These are phyloP conservation scores for Mesorhabditis spiculigera DNA, from an alignment of 2,888 invertebrate species.

Conservation along the genomic window DNA sequence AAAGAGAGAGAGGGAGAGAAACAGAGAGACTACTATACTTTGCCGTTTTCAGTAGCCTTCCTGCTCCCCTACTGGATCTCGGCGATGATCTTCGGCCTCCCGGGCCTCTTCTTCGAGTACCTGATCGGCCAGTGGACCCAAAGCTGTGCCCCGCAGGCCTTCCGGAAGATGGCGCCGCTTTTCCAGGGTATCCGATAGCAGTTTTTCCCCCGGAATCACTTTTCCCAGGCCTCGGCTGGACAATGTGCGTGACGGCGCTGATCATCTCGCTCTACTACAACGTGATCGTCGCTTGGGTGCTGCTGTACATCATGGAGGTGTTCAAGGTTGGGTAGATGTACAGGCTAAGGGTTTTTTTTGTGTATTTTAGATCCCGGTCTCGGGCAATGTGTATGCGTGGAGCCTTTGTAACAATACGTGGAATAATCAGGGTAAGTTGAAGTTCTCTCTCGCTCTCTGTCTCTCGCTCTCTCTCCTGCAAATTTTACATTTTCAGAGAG, in stretches of 20 bases:
- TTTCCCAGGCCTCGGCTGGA: slow-evolving; percentile 1
- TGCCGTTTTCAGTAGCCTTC: too few relatives aligned
- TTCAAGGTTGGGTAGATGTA: not conserved
- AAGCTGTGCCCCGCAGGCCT: not conserved
- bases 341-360: not conserved
- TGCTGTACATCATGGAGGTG: not conserved
- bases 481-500: not conserved
- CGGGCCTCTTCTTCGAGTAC: too few relatives aligned
- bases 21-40: too few relatives aligned
- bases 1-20: too few relatives aligned
- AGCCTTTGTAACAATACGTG: not conserved
- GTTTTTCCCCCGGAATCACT: not conserved
- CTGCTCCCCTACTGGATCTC: too few relatives aligned
- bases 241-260: not conserved
- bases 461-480: not conserved
- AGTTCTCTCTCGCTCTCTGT: not conserved
- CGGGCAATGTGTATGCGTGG: slow-evolving; percentile 1
- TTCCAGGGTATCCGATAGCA: not conserved
- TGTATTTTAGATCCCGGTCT: not conserved
- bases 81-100: too few relatives aligned
- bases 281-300: not conserved
- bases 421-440: not conserved
- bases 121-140: not conserved
- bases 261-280: not conserved
- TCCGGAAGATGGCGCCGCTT: not conserved